A percentile compares a stretch with the other conserved stretches of the same genome.
Conservation (phyloP, 2,888 invertebrate genomes). For the Nomada ruficornis region DNA sequence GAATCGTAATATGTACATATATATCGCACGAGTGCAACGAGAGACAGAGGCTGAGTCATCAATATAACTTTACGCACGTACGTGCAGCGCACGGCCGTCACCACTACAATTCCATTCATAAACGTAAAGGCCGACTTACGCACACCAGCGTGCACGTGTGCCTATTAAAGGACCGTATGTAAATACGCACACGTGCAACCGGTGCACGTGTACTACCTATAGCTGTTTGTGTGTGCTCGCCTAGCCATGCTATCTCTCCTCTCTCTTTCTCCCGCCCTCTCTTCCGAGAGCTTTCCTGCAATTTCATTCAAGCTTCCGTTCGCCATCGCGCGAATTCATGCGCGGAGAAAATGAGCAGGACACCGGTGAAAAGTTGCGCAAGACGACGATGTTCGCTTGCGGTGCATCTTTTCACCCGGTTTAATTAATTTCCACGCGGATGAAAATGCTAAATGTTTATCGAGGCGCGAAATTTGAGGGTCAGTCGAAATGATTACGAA, state of each 20-base stretch:
- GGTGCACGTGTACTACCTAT: slow-evolving; percentile 44
- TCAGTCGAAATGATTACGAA: no score
- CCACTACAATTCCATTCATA: slow-evolving; percentile 72
- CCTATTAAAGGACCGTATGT: slow-evolving; percentile 61
- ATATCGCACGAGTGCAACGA: slow-evolving; percentile 64
- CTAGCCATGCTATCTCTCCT: background rate
- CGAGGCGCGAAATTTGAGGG: no score
- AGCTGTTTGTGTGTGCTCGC: background rate
- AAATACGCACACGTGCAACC: slow-evolving; percentile 56
- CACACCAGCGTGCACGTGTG: slow-evolving; percentile 41
- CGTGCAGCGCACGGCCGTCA: slow-evolving; percentile 49
- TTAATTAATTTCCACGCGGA: no score
- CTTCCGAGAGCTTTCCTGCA: slow-evolving; percentile 8
- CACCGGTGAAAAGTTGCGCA: no score
- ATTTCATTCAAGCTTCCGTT: slow-evolving; percentile 4
- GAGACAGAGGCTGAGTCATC: slow-evolving; percentile 71
- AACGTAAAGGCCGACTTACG: slow-evolving; percentile 61
- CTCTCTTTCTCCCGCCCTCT: background rate
- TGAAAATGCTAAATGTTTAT: no score
- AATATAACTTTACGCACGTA: slow-evolving; percentile 71
- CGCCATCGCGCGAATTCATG: background rate
- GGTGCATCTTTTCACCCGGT: no score
- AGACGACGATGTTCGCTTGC: no score
- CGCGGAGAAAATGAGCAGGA: no score
- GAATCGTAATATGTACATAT: slow-evolving; percentile 40